Evolutionary conservation across 2,113 vertebrate genomes (phyloP), one percentile per base, ranked within the genome.

Genomic region (Cryptotis parvus): DNA sequence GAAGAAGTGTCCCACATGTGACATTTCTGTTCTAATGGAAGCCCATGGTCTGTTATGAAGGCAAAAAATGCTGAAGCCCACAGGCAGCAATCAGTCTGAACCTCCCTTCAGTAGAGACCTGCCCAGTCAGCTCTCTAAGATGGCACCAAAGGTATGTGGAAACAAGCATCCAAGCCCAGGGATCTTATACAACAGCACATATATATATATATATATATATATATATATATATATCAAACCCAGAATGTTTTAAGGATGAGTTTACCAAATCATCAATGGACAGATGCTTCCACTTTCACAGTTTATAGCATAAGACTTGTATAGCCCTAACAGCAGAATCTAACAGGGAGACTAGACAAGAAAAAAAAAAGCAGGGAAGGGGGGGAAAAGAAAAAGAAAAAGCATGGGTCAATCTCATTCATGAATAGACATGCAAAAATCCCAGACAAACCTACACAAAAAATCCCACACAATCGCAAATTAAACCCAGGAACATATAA

Each of bases 351-450:
- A 52, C 0, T 31, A 78, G 37, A 78, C n/a, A 79, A 65, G 4
- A 45, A 83, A 87, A 90, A 92, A n/a, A n/a, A n/a, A n/a, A n/a
- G n/a, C n/a, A n/a, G n/a, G n/a, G n/a, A n/a, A n/a, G n/a, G n/a
- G n/a, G n/a, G n/a, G n/a, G n/a, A n/a, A n/a, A n/a, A n/a, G n/a
- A n/a, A n/a, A 78, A 79, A 65, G 4, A 45, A 83, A 87, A 90
- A 92, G 15, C 49, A 61, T 11, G 80, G 9, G 11, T 12, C 69
- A 70, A 45, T 66, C 24, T 86, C 69, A 76, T 27, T 72, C 41
- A 31, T 18, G 39, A 75, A 86, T 22, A 76, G 58, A 7, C n/a
- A 80, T 70, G 11, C n/a, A 61, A 88, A 91, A 88, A 49, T 80
- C 18, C 68, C 35, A 35, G 61, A 78, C 45, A 78, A 83, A 87